Evolutionary conservation across 2,797 vertebrate species (phyloP).

Genomic region (Intellagama lesueurii): DNA sequence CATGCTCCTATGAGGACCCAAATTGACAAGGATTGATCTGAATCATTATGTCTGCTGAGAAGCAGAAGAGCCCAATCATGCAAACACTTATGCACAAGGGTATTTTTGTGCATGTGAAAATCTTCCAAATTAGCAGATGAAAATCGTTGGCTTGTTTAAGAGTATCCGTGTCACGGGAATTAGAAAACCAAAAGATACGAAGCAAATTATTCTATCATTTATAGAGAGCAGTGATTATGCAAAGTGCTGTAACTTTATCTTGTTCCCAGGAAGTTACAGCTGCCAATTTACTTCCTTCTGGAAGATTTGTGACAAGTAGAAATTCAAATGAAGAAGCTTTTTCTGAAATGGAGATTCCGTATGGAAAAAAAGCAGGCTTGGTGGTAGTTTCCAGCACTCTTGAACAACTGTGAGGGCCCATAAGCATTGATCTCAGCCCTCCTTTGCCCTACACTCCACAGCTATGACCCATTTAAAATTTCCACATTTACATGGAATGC

Average conservation of each 20-base stretch:
- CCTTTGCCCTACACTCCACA: no score
- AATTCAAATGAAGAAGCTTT: not conserved
- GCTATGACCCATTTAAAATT: no score
- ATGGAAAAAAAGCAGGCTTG: not conserved
- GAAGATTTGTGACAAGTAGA: not conserved
- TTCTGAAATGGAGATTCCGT: not conserved
- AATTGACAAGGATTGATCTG: constrained; percentile 50
- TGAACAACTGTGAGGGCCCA: no score
- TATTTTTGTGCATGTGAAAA: constrained; percentile 33
- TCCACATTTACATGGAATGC: no score
- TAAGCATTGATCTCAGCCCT: no score
- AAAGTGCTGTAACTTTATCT: constrained; percentile 9
- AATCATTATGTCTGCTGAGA: constrained; percentile 45
- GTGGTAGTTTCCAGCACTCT: no score
- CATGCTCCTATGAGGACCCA: constrained; percentile 38
- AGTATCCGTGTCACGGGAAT: constrained; percentile 23
- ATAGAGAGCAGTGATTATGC: constrained; percentile 21
- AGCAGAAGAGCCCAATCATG: constrained; percentile 35
- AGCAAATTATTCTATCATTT: constrained; percentile 34
- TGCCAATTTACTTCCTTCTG: not conserved
- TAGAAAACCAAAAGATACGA: constrained; percentile 21
- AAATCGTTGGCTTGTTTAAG: constrained; percentile 36
- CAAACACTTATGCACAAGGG: constrained; percentile 29
- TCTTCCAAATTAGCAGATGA: constrained; percentile 42
- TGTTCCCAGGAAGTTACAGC: not conserved